phyloP scores from a whole-genome alignment of 64 coral and sea anemone species.

The Anthopleura sola region DNA sequence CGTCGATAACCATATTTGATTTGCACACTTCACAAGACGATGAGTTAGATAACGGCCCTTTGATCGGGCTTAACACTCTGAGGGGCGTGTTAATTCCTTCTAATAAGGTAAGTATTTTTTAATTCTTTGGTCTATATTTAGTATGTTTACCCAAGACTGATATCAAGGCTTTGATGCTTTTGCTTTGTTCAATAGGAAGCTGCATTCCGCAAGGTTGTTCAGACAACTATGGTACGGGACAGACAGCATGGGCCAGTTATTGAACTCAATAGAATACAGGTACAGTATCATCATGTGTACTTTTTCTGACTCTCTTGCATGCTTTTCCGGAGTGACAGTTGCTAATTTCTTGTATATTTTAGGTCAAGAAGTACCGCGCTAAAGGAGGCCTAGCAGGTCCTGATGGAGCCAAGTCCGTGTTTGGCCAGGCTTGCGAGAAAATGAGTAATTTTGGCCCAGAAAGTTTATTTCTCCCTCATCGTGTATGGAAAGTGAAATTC shows the following conservation, averaged over 20 bases:
- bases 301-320: no score
- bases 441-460: conserved; percentile 85
- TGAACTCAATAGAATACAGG: conserved; percentile 96
- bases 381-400: conserved; percentile 89
- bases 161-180: not conserved
- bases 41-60: conserved; percentile 38
- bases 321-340: not conserved
- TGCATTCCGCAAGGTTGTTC: conserved; percentile 95
- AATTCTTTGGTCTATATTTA: not conserved
- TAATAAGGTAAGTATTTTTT: conserved; percentile 52
- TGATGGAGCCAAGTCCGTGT: conserved; percentile 92
- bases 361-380: conserved; percentile 88
- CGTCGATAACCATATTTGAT: conserved; percentile 89
- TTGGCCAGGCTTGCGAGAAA: conserved; percentile 87
- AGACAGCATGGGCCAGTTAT: conserved; percentile 95
- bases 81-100: conserved; percentile 83
- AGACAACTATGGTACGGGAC: conserved; percentile 94
- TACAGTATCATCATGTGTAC: not conserved
- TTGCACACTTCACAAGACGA: conserved; percentile 63
- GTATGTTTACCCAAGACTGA: no score
- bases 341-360: not conserved
- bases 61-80: conserved; percentile 73
- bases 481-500: conserved; percentile 96
- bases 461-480: conserved; percentile 82
- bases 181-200: conserved; percentile 62